Conservation (phyloP, 1,140 invertebrate species). For the Plodia interpunctella region DNA sequence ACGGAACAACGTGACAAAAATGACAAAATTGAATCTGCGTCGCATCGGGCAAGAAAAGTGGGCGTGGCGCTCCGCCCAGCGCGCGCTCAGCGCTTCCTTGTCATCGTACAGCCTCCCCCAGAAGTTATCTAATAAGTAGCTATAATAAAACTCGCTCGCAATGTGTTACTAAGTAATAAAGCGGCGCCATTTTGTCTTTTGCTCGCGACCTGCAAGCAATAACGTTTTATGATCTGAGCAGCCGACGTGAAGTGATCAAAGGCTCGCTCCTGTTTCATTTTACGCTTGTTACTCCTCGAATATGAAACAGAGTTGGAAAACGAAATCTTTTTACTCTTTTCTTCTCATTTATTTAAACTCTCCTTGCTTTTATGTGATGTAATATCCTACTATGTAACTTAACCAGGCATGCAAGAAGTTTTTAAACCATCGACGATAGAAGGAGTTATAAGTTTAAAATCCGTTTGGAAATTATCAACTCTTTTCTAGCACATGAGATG, state of each 20-base stretch:
- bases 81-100: constrained; percentile 43
- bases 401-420: no score
- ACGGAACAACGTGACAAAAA: constrained; percentile 26
- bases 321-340: constrained; percentile 35
- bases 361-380: no score
- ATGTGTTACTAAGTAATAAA: constrained; percentile 76
- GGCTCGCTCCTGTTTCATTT: constrained; percentile 59
- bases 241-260: constrained; percentile 64
- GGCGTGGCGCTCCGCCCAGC: constrained; percentile 71
- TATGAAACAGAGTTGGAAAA: constrained; percentile 56
- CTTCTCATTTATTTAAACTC: no score
- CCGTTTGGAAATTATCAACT: no score
- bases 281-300: constrained; percentile 60
- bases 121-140: constrained; percentile 67
- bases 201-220: no score
- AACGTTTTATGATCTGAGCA: constrained; percentile 68
- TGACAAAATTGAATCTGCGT: constrained; percentile 44
- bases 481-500: no score
- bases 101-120: constrained; percentile 54
- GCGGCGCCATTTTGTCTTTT: constrained; percentile 70
- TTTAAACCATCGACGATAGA: no score
- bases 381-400: no score
- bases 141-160: constrained; percentile 65
- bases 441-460: no score
- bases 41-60: constrained; percentile 50